Percentiles rank a stretch among this genome's conserved stretches.
These are phyloP conservation scores for Neopelma chrysocephalum DNA, from an alignment of 2,797 vertebrate genomes.

Conservation along the genomic window DNA sequence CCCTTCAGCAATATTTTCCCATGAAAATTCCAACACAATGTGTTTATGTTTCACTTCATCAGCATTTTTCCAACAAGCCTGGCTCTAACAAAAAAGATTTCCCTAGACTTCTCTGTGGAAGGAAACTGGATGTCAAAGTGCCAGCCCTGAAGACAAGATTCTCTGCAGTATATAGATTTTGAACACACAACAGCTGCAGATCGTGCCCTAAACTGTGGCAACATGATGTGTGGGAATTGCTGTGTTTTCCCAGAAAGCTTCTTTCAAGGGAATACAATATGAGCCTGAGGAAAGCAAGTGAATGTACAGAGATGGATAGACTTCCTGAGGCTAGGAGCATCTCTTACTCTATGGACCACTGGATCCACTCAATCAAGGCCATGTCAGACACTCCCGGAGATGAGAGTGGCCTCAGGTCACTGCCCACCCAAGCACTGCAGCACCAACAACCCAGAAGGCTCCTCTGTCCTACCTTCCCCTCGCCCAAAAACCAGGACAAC, in stretches of 20 bases:
- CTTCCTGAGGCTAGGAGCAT: neutral
- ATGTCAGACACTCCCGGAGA: neutral
- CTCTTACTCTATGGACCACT: neutral
- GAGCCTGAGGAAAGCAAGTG: neutral
- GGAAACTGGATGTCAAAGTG: conserved; percentile 32
- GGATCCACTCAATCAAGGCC: neutral
- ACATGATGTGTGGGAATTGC: neutral
- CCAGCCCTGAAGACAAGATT: conserved; percentile 16
- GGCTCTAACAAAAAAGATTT: neutral
- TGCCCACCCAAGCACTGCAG: neutral
- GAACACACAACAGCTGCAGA: neutral
- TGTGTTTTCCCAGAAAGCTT: conserved; percentile 24
- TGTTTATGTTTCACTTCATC: conserved; percentile 51
- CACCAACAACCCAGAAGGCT: neutral
- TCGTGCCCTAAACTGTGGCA: neutral
- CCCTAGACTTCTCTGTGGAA: neutral
- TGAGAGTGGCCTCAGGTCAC: neutral
- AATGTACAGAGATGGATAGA: neutral
- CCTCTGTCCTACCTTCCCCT: neutral
- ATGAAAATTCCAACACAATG: conserved; percentile 28
- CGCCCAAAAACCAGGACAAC: neutral
- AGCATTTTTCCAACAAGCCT: conserved; percentile 1
- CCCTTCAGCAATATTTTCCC: conserved; percentile 20
- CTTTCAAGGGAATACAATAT: neutral
- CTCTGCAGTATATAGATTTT: neutral